Evolutionary conservation across 2,797 vertebrate genomes (phyloP).

Genomic region (Cuculus canorus): DNA sequence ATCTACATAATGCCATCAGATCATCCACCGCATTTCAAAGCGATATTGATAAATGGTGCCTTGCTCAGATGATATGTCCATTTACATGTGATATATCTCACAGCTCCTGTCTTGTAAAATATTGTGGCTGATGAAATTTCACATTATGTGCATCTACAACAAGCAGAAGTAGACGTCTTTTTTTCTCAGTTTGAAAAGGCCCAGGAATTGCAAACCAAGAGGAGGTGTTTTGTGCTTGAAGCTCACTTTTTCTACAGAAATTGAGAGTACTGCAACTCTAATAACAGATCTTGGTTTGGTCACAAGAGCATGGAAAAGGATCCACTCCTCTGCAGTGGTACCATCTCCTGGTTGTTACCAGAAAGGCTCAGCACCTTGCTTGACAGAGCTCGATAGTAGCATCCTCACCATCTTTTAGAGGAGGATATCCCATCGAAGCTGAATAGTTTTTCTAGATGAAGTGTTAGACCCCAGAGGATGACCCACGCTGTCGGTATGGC

Average conservation of each 20-base stretch:
- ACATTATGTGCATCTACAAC: conserved; percentile 71
- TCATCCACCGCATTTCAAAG: conserved; percentile 89
- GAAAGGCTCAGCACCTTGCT: background rate
- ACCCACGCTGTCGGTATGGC: background rate
- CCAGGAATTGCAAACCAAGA: background rate
- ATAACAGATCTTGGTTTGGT: background rate
- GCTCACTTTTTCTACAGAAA: background rate
- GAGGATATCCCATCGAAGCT: background rate
- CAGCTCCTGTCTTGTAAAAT: conserved; percentile 84
- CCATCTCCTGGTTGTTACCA: background rate
- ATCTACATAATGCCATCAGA: conserved; percentile 99
- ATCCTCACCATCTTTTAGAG: background rate
- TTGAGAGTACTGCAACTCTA: conserved; percentile 20
- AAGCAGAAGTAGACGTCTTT: conserved; percentile 52
- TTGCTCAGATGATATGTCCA: conserved; percentile 94
- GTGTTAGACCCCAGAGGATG: no score
- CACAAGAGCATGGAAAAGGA: background rate
- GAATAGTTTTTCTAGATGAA: background rate
- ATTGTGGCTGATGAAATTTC: conserved; percentile 79
- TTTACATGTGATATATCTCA: conserved; percentile 97
- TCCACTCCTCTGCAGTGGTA: fast-evolving
- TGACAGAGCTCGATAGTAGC: background rate
- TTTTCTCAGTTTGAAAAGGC: conserved; percentile 49
- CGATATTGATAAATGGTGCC: conserved; percentile 94
- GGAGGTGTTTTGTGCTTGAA: background rate